Conservation (phyloP, 1,140 invertebrate genomes). For the Pygmarrhopalites habei region DNA sequence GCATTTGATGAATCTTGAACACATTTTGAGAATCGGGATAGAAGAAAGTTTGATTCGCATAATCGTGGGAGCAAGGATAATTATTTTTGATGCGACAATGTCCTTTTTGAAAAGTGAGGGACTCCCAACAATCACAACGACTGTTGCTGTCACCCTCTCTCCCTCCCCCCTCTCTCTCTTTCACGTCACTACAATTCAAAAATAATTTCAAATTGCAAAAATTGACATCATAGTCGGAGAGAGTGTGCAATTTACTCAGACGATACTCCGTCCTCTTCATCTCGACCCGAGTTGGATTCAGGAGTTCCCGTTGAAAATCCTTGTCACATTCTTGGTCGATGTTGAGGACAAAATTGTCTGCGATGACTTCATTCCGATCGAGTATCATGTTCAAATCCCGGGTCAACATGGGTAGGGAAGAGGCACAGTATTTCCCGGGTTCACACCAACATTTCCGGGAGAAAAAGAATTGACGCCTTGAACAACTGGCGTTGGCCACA, state of each 20-base stretch:
- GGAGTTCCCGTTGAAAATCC: not conserved
- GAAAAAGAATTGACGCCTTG: not conserved
- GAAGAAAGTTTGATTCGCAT: not conserved
- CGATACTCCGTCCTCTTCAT: not conserved
- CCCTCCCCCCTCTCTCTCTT: too few relatives aligned
- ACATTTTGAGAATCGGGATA: not conserved
- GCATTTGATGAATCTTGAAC: not conserved
- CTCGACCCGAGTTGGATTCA: not conserved
- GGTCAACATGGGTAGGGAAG: not conserved
- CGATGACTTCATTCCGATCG: not conserved
- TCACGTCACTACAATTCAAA: not conserved
- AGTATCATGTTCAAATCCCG: not conserved
- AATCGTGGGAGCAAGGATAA: not conserved
- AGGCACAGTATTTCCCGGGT: not conserved
- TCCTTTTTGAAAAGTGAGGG: not conserved
- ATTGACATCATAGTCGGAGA: not conserved
- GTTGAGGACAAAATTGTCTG: not conserved
- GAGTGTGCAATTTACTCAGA: not conserved
- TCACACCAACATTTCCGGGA: not conserved
- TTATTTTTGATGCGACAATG: not conserved
- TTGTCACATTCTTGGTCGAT: not conserved
- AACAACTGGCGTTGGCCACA: not conserved
- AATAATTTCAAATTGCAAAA: not conserved
- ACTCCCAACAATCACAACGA: not conserved
- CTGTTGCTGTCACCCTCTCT: not conserved